phyloP scores from a whole-genome alignment of 2,113 vertebrate genomes.

The Lathamus discolor region DNA sequence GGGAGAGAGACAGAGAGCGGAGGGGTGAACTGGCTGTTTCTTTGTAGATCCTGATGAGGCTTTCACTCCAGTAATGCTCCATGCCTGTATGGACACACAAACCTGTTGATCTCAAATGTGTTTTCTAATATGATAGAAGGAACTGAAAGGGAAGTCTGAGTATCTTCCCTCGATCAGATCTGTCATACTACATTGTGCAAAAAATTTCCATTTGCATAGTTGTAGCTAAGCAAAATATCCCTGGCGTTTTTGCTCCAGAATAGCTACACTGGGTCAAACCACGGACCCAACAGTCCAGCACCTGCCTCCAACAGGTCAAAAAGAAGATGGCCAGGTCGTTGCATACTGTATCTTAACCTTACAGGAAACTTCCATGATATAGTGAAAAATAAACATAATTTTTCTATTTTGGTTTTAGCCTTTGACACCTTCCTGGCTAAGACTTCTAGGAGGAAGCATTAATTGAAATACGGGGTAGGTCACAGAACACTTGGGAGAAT shows the following conservation, averaged over 20 bases:
- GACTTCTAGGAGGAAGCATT: neutral
- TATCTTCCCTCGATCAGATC: neutral
- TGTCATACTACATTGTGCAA: neutral
- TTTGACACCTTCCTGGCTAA: neutral
- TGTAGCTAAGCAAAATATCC: neutral
- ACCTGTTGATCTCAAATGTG: neutral
- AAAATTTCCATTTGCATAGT: neutral
- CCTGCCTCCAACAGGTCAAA: neutral
- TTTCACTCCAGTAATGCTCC: neutral
- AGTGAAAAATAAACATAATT: neutral
- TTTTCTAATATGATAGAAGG: neutral
- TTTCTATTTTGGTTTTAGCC: neutral
- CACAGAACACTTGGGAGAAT: neutral
- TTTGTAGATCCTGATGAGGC: neutral
- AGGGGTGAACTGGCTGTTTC: neutral
- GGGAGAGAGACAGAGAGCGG: neutral
- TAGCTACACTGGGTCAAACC: neutral
- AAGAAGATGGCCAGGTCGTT: neutral
- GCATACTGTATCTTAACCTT: rapidly evolving
- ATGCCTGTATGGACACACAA: neutral
- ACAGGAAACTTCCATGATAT: neutral
- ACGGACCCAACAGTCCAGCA: neutral
- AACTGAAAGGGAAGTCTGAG: neutral
- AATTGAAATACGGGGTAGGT: neutral
- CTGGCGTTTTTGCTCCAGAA: too few relatives aligned